Evolutionary conservation across 1,140 invertebrate genomes (phyloP).

Genomic region (Hylaeus anthracinus): DNA sequence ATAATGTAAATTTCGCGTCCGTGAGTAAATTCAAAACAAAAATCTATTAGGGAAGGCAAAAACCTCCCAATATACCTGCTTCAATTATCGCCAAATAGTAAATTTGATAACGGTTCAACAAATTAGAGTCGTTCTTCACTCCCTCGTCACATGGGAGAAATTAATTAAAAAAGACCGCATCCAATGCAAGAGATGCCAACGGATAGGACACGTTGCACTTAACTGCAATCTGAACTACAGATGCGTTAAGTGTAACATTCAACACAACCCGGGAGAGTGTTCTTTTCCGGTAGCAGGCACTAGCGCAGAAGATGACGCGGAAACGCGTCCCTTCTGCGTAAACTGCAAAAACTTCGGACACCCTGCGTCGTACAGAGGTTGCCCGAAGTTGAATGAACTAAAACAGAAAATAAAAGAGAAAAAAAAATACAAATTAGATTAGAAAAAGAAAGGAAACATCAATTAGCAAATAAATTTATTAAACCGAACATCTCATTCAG

Average conservation of each 20-base stretch:
- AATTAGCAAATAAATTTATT: background rate
- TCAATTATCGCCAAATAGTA: conserved; percentile 10
- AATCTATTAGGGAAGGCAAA: conserved; percentile 1
- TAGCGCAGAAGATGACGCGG: no score
- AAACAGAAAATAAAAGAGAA: conserved; percentile 17
- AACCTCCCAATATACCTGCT: no score
- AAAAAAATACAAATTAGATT: background rate
- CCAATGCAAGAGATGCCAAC: conserved; percentile 8
- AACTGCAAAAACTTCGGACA: conserved; percentile 46
- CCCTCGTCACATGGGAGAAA: no score
- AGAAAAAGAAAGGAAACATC: background rate
- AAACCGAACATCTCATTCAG: background rate
- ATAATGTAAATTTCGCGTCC: conserved; percentile 21
- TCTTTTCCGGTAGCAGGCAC: background rate
- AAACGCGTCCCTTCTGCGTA: no score
- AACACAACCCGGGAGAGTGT: conserved; percentile 40
- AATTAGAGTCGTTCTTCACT: conserved; percentile 21
- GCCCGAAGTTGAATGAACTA: conserved; percentile 16
- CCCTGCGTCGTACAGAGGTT: conserved; percentile 54
- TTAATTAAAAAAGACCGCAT: background rate
- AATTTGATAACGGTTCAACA: background rate
- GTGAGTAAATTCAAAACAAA: conserved; percentile 26
- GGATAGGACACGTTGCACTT: no score
- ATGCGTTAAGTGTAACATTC: conserved; percentile 47
- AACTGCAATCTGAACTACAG: conserved; percentile 29